Evolutionary conservation across 2,888 invertebrate genomes (phyloP), one percentile per base, ranked within the genome.

Genomic region (Pheosia gnoma): DNA sequence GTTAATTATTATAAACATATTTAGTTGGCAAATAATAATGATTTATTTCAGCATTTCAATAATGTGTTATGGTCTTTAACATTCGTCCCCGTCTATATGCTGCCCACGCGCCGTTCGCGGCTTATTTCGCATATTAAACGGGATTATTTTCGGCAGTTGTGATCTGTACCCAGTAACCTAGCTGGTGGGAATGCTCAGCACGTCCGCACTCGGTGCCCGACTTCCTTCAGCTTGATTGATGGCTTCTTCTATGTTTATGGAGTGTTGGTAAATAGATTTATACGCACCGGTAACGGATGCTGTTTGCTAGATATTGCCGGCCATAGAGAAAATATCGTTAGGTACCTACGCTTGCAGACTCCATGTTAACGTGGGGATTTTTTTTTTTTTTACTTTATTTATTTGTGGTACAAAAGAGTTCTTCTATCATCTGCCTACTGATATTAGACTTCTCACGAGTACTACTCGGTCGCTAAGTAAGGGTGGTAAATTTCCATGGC

Each of bases 91-190:
- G n/a, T 51, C 51, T 39, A n/a, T 55, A 45, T 36, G 43, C 74
- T 11, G 4, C 11, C 45, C 63, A 43, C 67, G 67, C 58, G 25
- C 60, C 60, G 47, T 61, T 52, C 63, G 62, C 45, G 45, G 45
- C 65, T 67, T 77, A 77, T 71, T 75, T 73, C 76, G 72, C 72
- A 72, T 75, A 65, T 58, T 66, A 69, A 72, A 53, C 36, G n/a
- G 63, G 59, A 66, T 68, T 72, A 71, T 72, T 75, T 57, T 68
- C 47, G 63, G 67, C 59, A 55, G 61, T 71, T 59, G 58, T 52
- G 38, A 47, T 57, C 57, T n/a, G 67, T 61, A 59, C 60, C 66
- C 60, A 64, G 51, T 74, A 63, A 71, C 65, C 72, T 57, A 65
- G 45, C 53, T 8, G 11, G 45, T 7, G 54, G 36, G 45, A 67